Evolutionary conservation across 2,888 invertebrate species (phyloP).

Genomic region (Perizoma flavofasciatum): DNA sequence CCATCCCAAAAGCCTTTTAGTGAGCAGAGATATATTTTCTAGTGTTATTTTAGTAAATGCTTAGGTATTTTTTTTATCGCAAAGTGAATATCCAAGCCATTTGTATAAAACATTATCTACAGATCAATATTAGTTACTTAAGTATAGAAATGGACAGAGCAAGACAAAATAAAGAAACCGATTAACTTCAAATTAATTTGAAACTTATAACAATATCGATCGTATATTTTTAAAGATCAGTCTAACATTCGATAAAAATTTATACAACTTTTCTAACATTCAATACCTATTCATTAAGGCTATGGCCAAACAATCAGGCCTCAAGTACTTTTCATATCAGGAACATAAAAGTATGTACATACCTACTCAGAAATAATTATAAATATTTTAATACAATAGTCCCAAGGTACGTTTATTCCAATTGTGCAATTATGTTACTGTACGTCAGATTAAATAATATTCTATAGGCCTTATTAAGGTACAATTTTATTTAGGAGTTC

Average conservation of each 20-base stretch:
- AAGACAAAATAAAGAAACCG: constrained; percentile 48
- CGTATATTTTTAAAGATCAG: constrained; percentile 81
- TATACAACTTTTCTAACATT: constrained; percentile 56
- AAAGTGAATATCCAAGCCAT: constrained; percentile 57
- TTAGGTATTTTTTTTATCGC: constrained; percentile 42
- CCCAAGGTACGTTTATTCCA: constrained; percentile 22
- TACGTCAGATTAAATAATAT: constrained; percentile 2
- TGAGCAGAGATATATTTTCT: constrained; percentile 59
- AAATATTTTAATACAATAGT: constrained; percentile 5
- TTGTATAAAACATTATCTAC: constrained; percentile 69
- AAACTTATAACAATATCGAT: constrained; percentile 55
- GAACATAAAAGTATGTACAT: constrained; percentile 37
- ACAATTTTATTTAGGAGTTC: background rate
- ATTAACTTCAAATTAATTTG: constrained; percentile 45
- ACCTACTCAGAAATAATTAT: background rate
- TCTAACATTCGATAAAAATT: constrained; percentile 81
- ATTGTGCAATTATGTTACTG: constrained; percentile 24
- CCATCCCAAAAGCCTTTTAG: constrained; percentile 49
- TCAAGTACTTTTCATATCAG: constrained; percentile 39
- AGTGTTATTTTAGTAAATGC: constrained; percentile 47
- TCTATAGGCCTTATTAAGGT: background rate
- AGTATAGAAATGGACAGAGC: constrained; percentile 67
- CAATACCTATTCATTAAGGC: constrained; percentile 59
- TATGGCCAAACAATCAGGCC: constrained; percentile 53
- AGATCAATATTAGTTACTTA: constrained; percentile 50